Evolutionary conservation across 2,888 invertebrate species (phyloP), one percentile per base, ranked within the genome.

Genomic region (Dysmachus trigonus): DNA sequence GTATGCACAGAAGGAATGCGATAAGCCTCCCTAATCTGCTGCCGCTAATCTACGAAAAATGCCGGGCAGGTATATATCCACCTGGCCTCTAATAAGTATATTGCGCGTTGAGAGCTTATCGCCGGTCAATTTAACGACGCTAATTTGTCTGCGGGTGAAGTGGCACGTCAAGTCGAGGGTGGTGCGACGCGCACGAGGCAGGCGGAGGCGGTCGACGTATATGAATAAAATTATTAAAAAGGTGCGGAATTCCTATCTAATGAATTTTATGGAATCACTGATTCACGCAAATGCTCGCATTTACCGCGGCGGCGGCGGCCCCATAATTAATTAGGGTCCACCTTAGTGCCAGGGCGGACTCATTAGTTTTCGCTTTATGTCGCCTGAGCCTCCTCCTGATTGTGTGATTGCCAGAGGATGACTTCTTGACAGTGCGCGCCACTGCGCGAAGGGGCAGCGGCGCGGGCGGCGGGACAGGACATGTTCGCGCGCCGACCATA

Each of bases 151-250:
- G 72, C 35, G 38, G 71, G 41, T 10, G 38, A 72, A 72, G 62
- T 72, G 83, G 83, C 83, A 81, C 72, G 83, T 83, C n/a, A n/a
- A n/a, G n/a, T n/a, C n/a, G 72, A 41, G 38, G 38, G 38, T 31
- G 31, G n/a, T n/a, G 5, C 72, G 73, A 33, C 73, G 33, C 35
- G 15, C 41, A 41, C 41, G 41, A 41, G 10, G 27, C 62, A 8
- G 62, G 18, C 53, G 51, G n/a, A n/a, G n/a, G n/a, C n/a, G n/a
- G n/a, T n/a, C n/a, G n/a, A n/a, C n/a, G n/a, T n/a, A n/a, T 83
- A 72, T 83, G 83, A 83, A 83, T 72, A 83, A 83, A 83, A 83
- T 83, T 83, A 83, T 83, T 83, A 83, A 83, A 83, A 83, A 83
- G 83, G 83, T 83, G 83, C 72, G 83, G 83, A 83, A 83, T 83